These are phyloP conservation scores for Schizopygopsis malacanthus DNA, from an alignment of 2,797 vertebrate genomes.

Conservation along the genomic window DNA sequence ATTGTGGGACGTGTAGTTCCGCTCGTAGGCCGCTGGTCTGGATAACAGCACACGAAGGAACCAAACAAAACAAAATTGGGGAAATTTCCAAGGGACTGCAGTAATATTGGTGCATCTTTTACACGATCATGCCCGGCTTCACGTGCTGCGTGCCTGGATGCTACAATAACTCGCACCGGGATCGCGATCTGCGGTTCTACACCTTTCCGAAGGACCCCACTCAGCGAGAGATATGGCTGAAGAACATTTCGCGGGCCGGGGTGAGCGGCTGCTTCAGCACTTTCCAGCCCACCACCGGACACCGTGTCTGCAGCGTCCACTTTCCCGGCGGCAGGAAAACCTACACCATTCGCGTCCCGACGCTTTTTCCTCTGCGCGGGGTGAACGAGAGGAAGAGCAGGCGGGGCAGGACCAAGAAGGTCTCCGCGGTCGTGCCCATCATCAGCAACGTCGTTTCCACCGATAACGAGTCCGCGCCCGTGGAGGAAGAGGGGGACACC, in stretches of 20 bases:
- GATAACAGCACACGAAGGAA: slow-evolving; percentile 74
- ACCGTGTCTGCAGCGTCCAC: slow-evolving; percentile 95
- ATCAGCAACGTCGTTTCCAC: slow-evolving; percentile 67
- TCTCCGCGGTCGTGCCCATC: slow-evolving; percentile 67
- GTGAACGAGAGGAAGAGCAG: slow-evolving; percentile 91
- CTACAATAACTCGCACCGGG: slow-evolving; percentile 97
- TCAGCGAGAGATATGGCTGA: slow-evolving; percentile 92
- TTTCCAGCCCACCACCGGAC: slow-evolving; percentile 96
- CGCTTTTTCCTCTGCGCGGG: slow-evolving; percentile 91
- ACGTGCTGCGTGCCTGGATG: slow-evolving; percentile 98
- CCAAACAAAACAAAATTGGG: slow-evolving; percentile 75
- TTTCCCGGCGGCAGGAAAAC: slow-evolving; percentile 95
- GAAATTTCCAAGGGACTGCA: slow-evolving; percentile 57
- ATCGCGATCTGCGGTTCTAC: slow-evolving; percentile 94
- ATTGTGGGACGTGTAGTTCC: slow-evolving; percentile 88
- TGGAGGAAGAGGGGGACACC: slow-evolving; percentile 65
- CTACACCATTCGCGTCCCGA: slow-evolving; percentile 92
- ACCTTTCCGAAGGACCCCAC: slow-evolving; percentile 94
- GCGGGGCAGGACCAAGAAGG: slow-evolving; percentile 79
- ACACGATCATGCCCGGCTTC: slow-evolving; percentile 90
- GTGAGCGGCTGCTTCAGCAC: slow-evolving; percentile 98
- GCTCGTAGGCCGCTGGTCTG: slow-evolving; percentile 78
- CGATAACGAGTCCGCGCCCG: slow-evolving; percentile 65
- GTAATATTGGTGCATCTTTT: background rate
- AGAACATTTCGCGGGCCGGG: slow-evolving; percentile 96